Base-by-base conservation (phyloP, 2,797 vertebrate species). In the Dipus sagitta region DNA sequence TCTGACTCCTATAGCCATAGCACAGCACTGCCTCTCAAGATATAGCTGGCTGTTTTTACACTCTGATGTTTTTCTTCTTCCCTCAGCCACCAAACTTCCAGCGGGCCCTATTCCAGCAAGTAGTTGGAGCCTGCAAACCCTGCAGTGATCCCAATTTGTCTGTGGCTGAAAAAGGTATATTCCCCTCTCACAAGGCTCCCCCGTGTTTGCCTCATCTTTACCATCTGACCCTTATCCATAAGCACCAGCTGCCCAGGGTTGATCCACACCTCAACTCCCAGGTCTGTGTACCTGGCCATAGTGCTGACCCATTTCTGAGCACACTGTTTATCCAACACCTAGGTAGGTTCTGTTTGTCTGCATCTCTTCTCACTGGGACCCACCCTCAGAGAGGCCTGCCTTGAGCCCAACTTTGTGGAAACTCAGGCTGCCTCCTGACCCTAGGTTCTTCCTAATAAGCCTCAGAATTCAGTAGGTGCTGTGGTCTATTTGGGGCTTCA, bases 101-200 rank as follows among this genome's bases (percentile, higher is more conserved):
- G 98, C 99, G 99, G 98, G 99, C 99, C 97, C 99, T 99, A 97
- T 98, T 99, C 97, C 99, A 99, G 97, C 99, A 99, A 98, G 99
- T 99, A 96, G 99, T 99, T 58, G 99, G 99, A 97, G 99, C 99
- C 13, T 99, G 99, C 98, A 99, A 99, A 98, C 99, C 99, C 24
- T 99, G 99, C 98, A 99, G 99, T 76, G 99, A 99, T 95, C 99
- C 99, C 95, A 99, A 99, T 97, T 98, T 99, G 92, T 99, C 98
- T 93, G 98, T 99, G 96, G 99, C 99, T 96, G 99, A 99, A 98
- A 99, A 99, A 99, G 99, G 99, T 99, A 98, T 80, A 93, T 91
- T 18, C 28, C 79, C 85, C 67, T 94, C 88, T 91, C 52, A 87
- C 93, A 86, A 71, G 30, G 0, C 93, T 15, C 10, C 86, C 94